These are phyloP conservation scores for Ectemnius cavifrons DNA, from an alignment of 2,888 invertebrate species.

Conservation along the genomic window DNA sequence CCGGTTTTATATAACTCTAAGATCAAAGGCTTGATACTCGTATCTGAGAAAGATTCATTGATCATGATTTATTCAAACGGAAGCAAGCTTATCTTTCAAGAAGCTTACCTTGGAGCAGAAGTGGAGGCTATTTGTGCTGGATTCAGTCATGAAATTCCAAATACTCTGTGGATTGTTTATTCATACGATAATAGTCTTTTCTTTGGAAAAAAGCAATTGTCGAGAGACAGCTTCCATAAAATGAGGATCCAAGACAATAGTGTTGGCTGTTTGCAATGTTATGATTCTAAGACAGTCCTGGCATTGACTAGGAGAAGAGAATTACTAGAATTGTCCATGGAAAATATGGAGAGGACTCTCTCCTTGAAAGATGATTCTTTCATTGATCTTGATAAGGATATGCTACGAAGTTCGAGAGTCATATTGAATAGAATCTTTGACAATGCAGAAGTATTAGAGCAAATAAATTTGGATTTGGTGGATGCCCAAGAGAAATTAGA, in stretches of 20 bases:
- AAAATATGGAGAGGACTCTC: conserved; percentile 32
- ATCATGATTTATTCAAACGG: conserved; percentile 57
- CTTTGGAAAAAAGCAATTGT: conserved; percentile 56
- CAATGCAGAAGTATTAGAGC: conserved; percentile 58
- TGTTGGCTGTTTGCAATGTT: conserved; percentile 59
- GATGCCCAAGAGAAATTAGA: conserved; percentile 60
- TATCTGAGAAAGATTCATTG: conserved; percentile 46
- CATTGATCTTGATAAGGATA: conserved; percentile 57
- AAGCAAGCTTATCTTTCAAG: conserved; percentile 60
- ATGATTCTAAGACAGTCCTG: conserved; percentile 58
- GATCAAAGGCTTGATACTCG: conserved; percentile 57
- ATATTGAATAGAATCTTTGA: conserved; percentile 67
- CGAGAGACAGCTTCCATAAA: conserved; percentile 24
- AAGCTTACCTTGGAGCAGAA: conserved; percentile 52
- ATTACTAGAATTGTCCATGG: conserved; percentile 48
- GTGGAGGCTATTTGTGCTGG: conserved; percentile 56
- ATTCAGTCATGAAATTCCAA: conserved; percentile 33
- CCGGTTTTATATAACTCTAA: conserved; percentile 51
- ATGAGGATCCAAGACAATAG: conserved; percentile 43
- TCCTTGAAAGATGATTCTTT: conserved; percentile 31
- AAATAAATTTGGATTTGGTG: conserved; percentile 52
- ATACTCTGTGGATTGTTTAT: conserved; percentile 64
- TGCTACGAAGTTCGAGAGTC: conserved; percentile 62
- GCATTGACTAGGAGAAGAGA: conserved; percentile 55
- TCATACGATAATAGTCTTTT: conserved; percentile 55